Percentiles rank a stretch among this genome's conserved stretches.
Evolutionary conservation across 2,113 vertebrate genomes (phyloP).

Genomic region (Periophthalmus modestus): DNA sequence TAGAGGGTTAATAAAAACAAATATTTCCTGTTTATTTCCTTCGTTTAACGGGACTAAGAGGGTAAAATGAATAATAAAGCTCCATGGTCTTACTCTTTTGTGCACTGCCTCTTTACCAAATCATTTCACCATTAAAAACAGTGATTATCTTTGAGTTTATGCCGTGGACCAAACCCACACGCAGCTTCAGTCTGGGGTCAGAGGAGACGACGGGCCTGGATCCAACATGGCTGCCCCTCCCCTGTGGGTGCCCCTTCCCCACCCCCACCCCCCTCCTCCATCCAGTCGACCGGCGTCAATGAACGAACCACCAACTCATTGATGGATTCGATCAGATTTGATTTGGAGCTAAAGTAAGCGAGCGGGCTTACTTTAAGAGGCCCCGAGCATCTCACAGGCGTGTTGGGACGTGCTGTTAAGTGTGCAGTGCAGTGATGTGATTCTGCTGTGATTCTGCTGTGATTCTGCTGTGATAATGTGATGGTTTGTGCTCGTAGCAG

Average conservation of each 20-base stretch:
- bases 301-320: slow-evolving; percentile 68
- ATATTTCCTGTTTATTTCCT: too few relatives aligned
- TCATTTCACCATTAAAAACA: slow-evolving; percentile 7
- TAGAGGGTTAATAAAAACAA: too few relatives aligned
- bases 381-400: slow-evolving; percentile 69
- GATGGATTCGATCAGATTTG: slow-evolving; percentile 69
- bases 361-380: slow-evolving; percentile 55
- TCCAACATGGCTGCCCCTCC: slow-evolving; percentile 77
- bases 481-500: not conserved
- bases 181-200: slow-evolving; percentile 40
- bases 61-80: not conserved
- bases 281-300: slow-evolving; percentile 77
- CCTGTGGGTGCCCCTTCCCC: slow-evolving; percentile 73
- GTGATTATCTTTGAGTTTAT: slow-evolving; percentile 25
- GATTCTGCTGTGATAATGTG: slow-evolving; percentile 13
- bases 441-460: slow-evolving; percentile 30
- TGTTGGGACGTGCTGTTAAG: slow-evolving; percentile 59
- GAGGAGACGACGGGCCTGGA: slow-evolving; percentile 63
- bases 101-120: slow-evolving; percentile 1
- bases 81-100: not conserved
- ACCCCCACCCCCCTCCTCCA: slow-evolving; percentile 57
- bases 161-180: slow-evolving; percentile 24
- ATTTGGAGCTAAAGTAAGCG: slow-evolving; percentile 64
- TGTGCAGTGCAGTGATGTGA: slow-evolving; percentile 30
- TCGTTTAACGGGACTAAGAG: not conserved